phyloP scores from a whole-genome alignment of 2,888 invertebrate species.

The Calameuta pallipes region DNA sequence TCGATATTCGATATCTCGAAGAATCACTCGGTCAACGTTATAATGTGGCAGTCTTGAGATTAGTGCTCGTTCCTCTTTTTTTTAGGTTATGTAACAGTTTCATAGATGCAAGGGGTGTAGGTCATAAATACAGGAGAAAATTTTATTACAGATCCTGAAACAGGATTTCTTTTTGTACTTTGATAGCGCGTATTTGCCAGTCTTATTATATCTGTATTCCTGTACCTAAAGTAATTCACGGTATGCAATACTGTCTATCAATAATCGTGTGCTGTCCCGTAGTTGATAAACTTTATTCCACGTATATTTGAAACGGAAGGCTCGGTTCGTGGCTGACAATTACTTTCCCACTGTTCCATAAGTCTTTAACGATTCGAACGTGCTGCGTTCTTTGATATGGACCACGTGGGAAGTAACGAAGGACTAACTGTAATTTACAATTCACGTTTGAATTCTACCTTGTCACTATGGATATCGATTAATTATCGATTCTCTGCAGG shows the following conservation, averaged over 20 bases:
- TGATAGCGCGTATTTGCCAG: not conserved
- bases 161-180: not conserved
- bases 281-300: conserved; percentile 22
- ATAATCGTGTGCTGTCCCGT: conserved; percentile 7
- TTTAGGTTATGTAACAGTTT: not conserved
- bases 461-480: not conserved
- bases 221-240: not conserved
- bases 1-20: not conserved
- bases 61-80: not conserved
- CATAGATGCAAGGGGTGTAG: not conserved
- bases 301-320: conserved; percentile 12
- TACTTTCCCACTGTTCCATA: not conserved
- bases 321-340: not conserved
- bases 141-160: not conserved
- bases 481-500: no score
- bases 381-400: not conserved
- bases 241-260: not conserved
- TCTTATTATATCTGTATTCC: not conserved
- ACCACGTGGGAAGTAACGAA: not conserved
- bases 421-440: not conserved
- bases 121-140: not conserved
- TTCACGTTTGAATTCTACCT: not conserved
- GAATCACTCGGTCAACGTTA: not conserved
- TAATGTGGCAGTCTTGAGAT: not conserved
- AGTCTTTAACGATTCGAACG: not conserved